Evolutionary conservation across 2,888 invertebrate genomes (phyloP), one percentile per base, ranked within the genome.

Genomic region (Drosophila suboccidentalis): DNA sequence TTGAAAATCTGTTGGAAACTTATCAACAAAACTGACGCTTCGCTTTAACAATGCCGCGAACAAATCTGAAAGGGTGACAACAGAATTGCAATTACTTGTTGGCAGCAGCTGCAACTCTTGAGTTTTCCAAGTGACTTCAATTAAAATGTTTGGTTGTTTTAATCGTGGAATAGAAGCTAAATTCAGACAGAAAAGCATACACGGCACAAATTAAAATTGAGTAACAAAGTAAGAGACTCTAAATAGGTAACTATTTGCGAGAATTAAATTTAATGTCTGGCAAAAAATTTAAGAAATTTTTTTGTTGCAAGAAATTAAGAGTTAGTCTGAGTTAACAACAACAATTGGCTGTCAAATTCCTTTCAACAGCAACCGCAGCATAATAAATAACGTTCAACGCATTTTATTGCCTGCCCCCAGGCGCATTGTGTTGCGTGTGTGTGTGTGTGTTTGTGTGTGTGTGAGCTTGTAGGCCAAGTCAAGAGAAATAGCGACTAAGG

Each of bases 341-440:
- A 36, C 34, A 59, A 53, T 59, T 17, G 50, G 39, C 39, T 39
- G 41, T 58, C 63, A 32, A 79, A 86, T 70, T 75, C 54, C 54
- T 10, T 41, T 59, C 73, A 50, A 17, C 53, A 15, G 38, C 51
- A 66, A 53, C 17, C 43, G n/a, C 57, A 51, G 36, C 8, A 19
- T 50, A 50, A 73, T 84, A 84, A 84, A 82, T 80, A 71, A 68
- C 75, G 49, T 58, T 69, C 32, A 72, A 55, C 54, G 71, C 49
- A 59, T 53, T 87, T 71, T 77, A 66, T 71, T 77, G 80, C 72
- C 62, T 53, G 43, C 67, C 63, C 66, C 68, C 38, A 54, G 69
- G 54, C 65, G 53, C 58, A 61, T 41, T 57, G 39, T 49, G 26
- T 36, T 43, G 13, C 10, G 26, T 22, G 38, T 36, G 41, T 43